A percentile compares a stretch with the other conserved stretches of the same genome.
These are phyloP conservation scores for Sinella curviseta DNA, from an alignment of 1,140 invertebrate species.

Conservation along the genomic window DNA sequence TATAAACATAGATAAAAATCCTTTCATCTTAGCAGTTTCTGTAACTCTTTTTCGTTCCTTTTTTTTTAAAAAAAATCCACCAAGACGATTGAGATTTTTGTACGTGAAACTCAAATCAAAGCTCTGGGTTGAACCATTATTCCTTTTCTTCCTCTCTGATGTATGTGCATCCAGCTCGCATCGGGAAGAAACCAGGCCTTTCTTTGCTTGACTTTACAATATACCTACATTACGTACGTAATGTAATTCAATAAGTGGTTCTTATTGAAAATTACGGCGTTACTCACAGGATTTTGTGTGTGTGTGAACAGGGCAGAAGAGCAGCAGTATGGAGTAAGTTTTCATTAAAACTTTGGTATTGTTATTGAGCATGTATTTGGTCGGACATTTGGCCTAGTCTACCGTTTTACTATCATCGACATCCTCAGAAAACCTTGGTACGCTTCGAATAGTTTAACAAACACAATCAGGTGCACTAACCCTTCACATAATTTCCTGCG, in stretches of 20 bases:
- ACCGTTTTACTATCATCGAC: background rate
- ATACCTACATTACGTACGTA: background rate
- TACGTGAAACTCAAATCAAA: background rate
- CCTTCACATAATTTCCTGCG: slow-evolving; percentile 13
- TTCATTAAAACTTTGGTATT: background rate
- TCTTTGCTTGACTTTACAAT: background rate
- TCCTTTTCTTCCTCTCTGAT: background rate
- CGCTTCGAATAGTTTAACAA: background rate
- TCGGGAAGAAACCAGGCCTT: background rate
- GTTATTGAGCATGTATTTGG: background rate
- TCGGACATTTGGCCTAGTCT: background rate
- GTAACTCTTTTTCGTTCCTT: background rate
- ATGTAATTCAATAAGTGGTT: background rate
- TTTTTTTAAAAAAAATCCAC: background rate
- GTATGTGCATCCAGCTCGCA: background rate
- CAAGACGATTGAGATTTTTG: background rate
- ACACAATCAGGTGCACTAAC: background rate
- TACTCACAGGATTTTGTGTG: background rate
- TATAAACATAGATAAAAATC: background rate
- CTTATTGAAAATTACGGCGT: background rate
- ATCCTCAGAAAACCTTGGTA: background rate
- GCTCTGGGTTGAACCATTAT: background rate
- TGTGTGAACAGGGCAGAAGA: background rate
- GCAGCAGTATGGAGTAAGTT: background rate
- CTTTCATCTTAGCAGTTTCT: background rate